These are phyloP conservation scores for Stegodyphus mimosarum DNA, from an alignment of 1,140 invertebrate species.

Conservation along the genomic window DNA sequence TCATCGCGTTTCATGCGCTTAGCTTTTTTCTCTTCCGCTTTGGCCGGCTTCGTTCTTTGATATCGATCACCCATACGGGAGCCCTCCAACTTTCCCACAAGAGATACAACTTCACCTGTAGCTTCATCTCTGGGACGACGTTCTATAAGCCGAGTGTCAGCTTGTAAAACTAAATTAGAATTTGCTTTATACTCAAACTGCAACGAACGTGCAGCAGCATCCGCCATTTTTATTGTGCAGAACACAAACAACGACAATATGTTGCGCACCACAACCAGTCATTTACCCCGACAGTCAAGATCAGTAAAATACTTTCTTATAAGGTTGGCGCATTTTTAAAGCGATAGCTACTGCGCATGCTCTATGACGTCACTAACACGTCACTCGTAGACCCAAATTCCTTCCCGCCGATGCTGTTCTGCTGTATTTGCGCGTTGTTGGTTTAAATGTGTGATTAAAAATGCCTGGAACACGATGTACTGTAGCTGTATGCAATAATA, in stretches of 20 bases:
- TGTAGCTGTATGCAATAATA: too few species aligned
- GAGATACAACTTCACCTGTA: conserved; percentile 96
- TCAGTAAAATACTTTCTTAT: too few species aligned
- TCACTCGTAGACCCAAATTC: too few species aligned
- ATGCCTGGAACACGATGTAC: too few species aligned
- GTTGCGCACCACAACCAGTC: too few species aligned
- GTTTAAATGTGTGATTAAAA: too few species aligned
- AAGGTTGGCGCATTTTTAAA: too few species aligned
- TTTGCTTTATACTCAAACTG: conserved; percentile 99
- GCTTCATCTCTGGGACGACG: conserved; percentile 97
- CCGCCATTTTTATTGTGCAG: conserved; percentile 81
- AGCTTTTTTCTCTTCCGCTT: conserved; percentile 85
- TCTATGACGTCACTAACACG: too few species aligned
- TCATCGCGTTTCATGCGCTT: conserved; percentile 80
- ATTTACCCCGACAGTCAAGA: too few species aligned
- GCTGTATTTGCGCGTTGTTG: too few species aligned
- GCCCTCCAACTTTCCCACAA: conserved; percentile 91
- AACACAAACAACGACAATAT: not conserved
- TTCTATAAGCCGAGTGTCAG: conserved; percentile 97
- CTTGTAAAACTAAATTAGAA: conserved; percentile 99
- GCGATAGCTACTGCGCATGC: too few species aligned
- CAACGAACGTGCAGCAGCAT: conserved; percentile 94
- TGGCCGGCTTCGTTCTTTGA: conserved; percentile 85
- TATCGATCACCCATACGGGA: conserved; percentile 96
- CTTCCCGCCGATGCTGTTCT: too few species aligned